These are phyloP conservation scores for Semibalanus balanoides DNA, from an alignment of 1,140 invertebrate genomes.

Conservation along the genomic window DNA sequence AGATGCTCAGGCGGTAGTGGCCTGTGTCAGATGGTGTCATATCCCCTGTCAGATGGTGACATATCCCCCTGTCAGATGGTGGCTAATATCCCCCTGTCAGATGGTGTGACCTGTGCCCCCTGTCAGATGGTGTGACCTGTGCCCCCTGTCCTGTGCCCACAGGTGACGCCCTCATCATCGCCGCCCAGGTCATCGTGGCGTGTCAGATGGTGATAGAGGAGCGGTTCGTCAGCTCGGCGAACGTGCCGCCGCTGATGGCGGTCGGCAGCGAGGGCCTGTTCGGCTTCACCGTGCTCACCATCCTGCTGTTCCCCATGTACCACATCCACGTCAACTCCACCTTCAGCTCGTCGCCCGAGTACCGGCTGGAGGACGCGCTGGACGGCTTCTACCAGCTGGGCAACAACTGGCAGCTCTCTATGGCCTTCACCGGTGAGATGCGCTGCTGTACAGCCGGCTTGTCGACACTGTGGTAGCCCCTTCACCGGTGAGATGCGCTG, in stretches of 20 bases:
- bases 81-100: too few relatives aligned
- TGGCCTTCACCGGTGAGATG: constrained; percentile 47
- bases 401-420: constrained; percentile 44
- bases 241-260: constrained; percentile 69
- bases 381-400: constrained; percentile 71
- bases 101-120: too few relatives aligned
- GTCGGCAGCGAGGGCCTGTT: constrained; percentile 90
- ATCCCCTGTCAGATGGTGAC: too few relatives aligned
- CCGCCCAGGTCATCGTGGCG: constrained; percentile 78
- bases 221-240: constrained; percentile 63
- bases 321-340: constrained; percentile 56
- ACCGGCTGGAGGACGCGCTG: constrained; percentile 67
- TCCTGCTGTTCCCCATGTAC: constrained; percentile 69
- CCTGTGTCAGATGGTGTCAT: too few relatives aligned
- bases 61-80: too few relatives aligned
- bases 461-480: too few relatives aligned
- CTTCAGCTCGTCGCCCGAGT: constrained; percentile 58
- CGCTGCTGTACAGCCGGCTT: too few relatives aligned
- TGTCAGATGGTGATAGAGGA: constrained; percentile 90
- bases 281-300: constrained; percentile 57
- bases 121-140: too few relatives aligned
- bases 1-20: too few relatives aligned
- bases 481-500: constrained; percentile 42
- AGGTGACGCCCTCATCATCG: constrained; percentile 80
- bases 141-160: constrained; percentile 4